Conservation (phyloP, 2,888 invertebrate genomes). For the Ethmia dodecea region DNA sequence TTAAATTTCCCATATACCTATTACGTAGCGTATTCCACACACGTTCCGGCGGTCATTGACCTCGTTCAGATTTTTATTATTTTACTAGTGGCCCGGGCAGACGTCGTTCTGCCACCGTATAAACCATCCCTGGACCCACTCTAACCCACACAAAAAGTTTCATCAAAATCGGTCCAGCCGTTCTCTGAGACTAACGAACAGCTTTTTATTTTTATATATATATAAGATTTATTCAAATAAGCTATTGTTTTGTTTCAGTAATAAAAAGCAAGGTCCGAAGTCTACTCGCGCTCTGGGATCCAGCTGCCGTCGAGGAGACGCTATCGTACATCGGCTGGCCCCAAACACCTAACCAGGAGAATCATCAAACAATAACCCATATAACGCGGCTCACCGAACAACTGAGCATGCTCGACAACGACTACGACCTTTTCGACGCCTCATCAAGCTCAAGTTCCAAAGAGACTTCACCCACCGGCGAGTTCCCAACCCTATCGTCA, state of each 20-base stretch:
- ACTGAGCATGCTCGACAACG: conserved; percentile 82
- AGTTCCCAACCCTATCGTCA: conserved; percentile 46
- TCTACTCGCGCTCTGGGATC: conserved; percentile 90
- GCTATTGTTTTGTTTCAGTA: conserved; percentile 28
- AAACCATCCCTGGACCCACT: no score
- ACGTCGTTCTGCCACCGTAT: no score
- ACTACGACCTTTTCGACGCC: conserved; percentile 81
- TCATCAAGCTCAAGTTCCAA: conserved; percentile 75
- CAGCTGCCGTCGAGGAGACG: conserved; percentile 90
- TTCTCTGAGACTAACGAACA: no score
- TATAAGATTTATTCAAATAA: not conserved
- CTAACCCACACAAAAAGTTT: no score
- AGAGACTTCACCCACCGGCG: conserved; percentile 80
- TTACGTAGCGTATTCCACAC: no score
- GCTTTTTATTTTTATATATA: not conserved
- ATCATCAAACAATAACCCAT: conserved; percentile 79
- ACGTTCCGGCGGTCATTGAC: no score
- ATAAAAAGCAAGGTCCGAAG: conserved; percentile 82
- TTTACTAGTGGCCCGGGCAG: no score
- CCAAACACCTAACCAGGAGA: conserved; percentile 50
- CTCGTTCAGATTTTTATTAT: no score
- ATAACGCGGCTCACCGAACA: conserved; percentile 88
- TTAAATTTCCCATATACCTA: no score
- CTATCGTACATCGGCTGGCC: conserved; percentile 89
- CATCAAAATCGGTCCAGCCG: no score